A percentile compares a stretch with the other conserved stretches of the same genome.
phyloP scores from a whole-genome alignment of 2,888 invertebrate genomes.

The Trimorus sp. region DNA sequence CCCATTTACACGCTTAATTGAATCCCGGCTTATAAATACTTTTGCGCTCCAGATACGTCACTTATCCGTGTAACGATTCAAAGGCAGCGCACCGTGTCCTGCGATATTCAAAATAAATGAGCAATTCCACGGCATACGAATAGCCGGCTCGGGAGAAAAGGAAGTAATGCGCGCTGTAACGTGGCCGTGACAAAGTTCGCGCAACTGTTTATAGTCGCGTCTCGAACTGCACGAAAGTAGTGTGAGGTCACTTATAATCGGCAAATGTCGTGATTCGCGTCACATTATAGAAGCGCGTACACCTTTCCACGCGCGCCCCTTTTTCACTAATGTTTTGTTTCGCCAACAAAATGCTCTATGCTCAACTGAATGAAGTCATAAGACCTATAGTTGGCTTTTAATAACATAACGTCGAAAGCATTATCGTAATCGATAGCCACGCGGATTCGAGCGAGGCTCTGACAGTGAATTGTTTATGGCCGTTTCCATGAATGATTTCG shows the following conservation, averaged over 20 bases:
- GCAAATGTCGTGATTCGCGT: conserved; percentile 31
- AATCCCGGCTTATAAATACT: conserved; percentile 25
- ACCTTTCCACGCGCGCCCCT: conserved; percentile 1
- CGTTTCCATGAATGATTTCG: conserved; percentile 18
- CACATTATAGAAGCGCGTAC: conserved; percentile 18
- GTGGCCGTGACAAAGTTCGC: conserved; percentile 25
- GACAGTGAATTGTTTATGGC: conserved; percentile 17
- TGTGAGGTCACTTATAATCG: conserved; percentile 43
- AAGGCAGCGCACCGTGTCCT: not conserved
- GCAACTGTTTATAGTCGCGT: conserved; percentile 35
- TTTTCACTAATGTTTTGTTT: conserved; percentile 36
- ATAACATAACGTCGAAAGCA: conserved; percentile 7
- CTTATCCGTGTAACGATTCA: conserved; percentile 11
- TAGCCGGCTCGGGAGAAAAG: conserved; percentile 4
- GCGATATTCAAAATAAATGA: conserved; percentile 40
- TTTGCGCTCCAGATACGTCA: conserved; percentile 25
- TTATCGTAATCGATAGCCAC: conserved; percentile 25
- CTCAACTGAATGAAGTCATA: conserved; percentile 13
- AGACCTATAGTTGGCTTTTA: conserved; percentile 21
- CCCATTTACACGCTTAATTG: conserved; percentile 28
- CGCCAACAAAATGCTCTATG: conserved; percentile 26
- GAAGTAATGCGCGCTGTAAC: conserved; percentile 21
- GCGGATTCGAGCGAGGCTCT: conserved; percentile 8
- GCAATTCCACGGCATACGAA: conserved; percentile 35
- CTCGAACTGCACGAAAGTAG: conserved; percentile 36